Base-by-base conservation (phyloP, 1,140 invertebrate species). In the Papilio machaon region DNA sequence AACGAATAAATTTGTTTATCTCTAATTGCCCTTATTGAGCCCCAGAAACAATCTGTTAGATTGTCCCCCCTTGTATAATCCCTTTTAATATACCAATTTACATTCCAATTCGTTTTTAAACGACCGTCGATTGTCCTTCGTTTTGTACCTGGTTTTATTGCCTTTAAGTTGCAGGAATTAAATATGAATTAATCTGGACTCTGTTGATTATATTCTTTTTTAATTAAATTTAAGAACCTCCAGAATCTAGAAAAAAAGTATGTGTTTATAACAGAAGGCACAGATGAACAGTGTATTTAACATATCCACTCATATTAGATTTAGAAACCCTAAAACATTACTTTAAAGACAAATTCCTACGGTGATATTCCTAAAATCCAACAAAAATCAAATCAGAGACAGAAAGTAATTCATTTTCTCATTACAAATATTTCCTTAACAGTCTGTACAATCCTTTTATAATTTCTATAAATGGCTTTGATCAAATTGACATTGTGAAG, bases 401-500 rank as follows among this genome's bases (percentile, higher is more conserved):
- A 17, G 35, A 30, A 67, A 15, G 23, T 11, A 38, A 35, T 9
- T 70, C 64, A 38, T 70, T 70, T 70, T 70, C 30, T 70, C 64
- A 70, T 70, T 70, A 38, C 64, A 70, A 70, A 70, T 70, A 70
- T 70, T 70, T 70, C 64, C 30, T 70, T 15, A 64, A 64, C 60
- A 35, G 64, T 70, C 64, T 70, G 64, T 70, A 5, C 64, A 70
- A 70, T 23, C 73, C 74, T 52, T 30, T 76, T 52, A 30, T 30
- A 76, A 76, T 76, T 76, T 52, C 46, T 23, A 47, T 75, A 75
- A 75, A 76, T 76, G 74, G 43, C 47, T 74, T 74, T 76, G 74
- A 76, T 76, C 43, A 76, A 76, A 76, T 76, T 76, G 74, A 76
- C 43, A 76, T 76, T 76, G 43, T 23, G 43, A 76, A 76, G 47